Base-by-base conservation (phyloP, 2,888 invertebrate species). In the Pyrgus malvae region DNA sequence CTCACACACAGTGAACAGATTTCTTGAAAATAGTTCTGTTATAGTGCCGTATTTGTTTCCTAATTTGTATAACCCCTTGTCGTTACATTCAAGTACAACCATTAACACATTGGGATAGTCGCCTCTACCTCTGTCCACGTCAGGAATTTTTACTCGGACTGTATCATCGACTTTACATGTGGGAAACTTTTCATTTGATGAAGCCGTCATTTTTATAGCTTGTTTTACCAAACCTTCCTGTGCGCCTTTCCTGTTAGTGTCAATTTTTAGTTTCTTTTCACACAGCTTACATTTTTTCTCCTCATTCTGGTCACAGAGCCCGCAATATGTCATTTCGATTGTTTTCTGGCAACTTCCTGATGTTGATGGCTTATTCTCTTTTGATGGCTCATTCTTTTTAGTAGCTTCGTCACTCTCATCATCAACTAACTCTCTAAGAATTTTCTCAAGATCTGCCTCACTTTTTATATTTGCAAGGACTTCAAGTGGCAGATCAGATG, bases 1-100 rank as follows among this genome's bases (percentile, higher is more conserved):
- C 42, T 60, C 21, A 55, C 59, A 65, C 48, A 60, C 62, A 46
- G 55, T 59, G 55, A 65, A 62, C 58, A 62, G 56, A 50, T 64
- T 64, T 54, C 62, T 56, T 54, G 63, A 63, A 59, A 62, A 63
- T 49, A 60, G 54, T 59, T 62, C 48, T 38, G 27, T 56, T 16
- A 61, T 61, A 40, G 61, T 65, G 41, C 53, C 61, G 33, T 55
- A 23, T 62, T 51, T 29, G 46, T 42, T 42, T 23, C 27, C 27
- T 25, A 42, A 12, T 25, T 42, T 42, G 27, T 42, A 42, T 25
- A 42, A n/a, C n/a, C n/a, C n/a, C n/a, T n/a, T n/a, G n/a, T n/a
- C n/a, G n/a, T n/a, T n/a, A n/a, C n/a, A n/a, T 42, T 42, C 42
- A 5, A 42, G 27, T 42, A 42, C 42, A 42, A 27, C 42, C 29